These are phyloP conservation scores for Stichodactyla mertensii DNA, from an alignment of 64 coral and sea anemone species.

Conservation along the genomic window DNA sequence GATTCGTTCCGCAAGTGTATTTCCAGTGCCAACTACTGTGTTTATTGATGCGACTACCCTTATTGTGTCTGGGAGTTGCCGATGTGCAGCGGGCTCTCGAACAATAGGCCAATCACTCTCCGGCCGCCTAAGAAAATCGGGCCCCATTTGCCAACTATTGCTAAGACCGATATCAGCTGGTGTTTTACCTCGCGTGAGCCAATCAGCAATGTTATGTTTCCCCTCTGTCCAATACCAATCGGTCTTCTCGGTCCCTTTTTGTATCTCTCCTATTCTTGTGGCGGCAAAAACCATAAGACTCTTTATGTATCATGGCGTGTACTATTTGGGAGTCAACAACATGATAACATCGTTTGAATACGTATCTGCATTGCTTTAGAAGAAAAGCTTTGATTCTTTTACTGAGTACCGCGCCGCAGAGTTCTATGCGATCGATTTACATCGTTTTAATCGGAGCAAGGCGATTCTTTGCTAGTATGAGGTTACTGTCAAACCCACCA, in stretches of 20 bases:
- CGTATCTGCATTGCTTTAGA: too few relatives aligned
- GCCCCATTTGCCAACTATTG: constrained; percentile 31
- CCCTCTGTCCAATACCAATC: constrained; percentile 3
- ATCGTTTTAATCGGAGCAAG: constrained; percentile 31
- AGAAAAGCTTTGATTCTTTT: not conserved
- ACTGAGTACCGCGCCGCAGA: not conserved
- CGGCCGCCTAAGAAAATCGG: constrained; percentile 15
- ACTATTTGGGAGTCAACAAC: not conserved
- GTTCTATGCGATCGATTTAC: constrained; percentile 18
- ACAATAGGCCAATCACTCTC: constrained; percentile 11
- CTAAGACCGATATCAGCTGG: constrained; percentile 1
- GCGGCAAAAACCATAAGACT: constrained; percentile 22
- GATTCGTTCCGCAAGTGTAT: not conserved
- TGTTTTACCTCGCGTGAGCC: constrained; percentile 1
- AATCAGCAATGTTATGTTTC: not conserved
- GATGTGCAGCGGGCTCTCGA: not conserved
- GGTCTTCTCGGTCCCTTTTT: not conserved
- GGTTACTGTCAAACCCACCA: not conserved
- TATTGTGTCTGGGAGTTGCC: not conserved
- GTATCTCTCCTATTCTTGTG: constrained; percentile 17
- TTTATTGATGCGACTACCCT: not conserved
- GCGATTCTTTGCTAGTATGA: constrained; percentile 21
- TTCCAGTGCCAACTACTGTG: not conserved
- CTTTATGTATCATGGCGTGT: constrained; percentile 21
- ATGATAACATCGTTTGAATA: not conserved